These are phyloP conservation scores for Choristoneura rosaceana DNA, from an alignment of 2,888 invertebrate genomes.

Conservation along the genomic window DNA sequence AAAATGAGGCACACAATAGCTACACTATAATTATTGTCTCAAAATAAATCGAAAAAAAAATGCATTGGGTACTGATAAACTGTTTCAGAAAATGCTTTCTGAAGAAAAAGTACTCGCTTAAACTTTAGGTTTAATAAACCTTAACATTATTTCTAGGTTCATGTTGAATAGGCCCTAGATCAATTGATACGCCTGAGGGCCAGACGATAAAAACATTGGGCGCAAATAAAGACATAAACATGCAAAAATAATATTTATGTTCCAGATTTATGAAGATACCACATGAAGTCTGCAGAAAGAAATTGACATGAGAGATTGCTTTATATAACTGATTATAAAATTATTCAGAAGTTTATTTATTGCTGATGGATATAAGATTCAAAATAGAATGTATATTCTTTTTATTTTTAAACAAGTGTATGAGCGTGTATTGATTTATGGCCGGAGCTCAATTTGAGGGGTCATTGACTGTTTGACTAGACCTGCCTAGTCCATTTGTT, in stretches of 20 bases:
- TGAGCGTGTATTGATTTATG: conserved; percentile 5
- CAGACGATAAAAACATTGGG: conserved; percentile 44
- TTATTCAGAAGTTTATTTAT: not conserved
- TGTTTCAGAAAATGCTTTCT: not conserved
- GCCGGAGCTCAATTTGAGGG: not conserved
- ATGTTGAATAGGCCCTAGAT: conserved; percentile 16
- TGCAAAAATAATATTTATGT: conserved; percentile 69
- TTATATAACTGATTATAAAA: not conserved
- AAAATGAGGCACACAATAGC: too few species aligned
- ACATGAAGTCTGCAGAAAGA: conserved; percentile 48
- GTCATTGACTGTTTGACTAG: conserved; percentile 16
- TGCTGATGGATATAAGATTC: not conserved
- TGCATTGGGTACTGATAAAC: too few species aligned
- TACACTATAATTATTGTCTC: too few species aligned
- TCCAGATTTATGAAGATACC: conserved; percentile 73
- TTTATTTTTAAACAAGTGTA: conserved; percentile 2
- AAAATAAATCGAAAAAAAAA: too few species aligned
- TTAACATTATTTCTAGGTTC: not conserved
- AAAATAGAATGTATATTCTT: not conserved
- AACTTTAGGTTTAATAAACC: not conserved
- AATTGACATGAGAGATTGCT: conserved; percentile 8
- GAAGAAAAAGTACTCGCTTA: not conserved
- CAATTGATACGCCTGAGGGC: conserved; percentile 24
- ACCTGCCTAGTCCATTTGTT: not conserved
- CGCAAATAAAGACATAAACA: conserved; percentile 67